A percentile compares a stretch with the other conserved stretches of the same genome.
Evolutionary conservation across 2,797 vertebrate species (phyloP).

Genomic region (Coccyzus lansbergi): DNA sequence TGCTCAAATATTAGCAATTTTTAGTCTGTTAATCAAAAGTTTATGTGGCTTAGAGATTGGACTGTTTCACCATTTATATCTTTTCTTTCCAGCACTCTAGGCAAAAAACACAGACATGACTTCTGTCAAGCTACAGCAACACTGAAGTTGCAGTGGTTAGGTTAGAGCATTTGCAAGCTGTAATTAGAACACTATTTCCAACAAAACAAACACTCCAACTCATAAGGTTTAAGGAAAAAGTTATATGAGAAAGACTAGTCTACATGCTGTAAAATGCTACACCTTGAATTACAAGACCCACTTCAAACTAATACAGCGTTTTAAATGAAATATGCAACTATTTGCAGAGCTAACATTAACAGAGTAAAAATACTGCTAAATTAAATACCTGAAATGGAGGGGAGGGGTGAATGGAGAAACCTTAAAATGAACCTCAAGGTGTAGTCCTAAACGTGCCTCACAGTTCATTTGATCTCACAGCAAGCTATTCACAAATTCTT

Average conservation of each 20-base stretch:
- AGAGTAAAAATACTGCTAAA: conserved; percentile 38
- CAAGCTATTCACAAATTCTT: conserved; percentile 57
- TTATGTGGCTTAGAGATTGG: neutral
- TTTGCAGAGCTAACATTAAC: conserved; percentile 14
- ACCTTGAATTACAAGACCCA: neutral
- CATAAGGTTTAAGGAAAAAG: neutral
- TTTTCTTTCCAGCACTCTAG: neutral
- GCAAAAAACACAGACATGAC: neutral
- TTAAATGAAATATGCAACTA: neutral
- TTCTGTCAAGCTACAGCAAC: neutral
- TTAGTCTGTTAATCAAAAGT: neutral
- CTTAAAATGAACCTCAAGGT: conserved; percentile 49
- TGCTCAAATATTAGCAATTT: neutral
- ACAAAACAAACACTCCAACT: neutral
- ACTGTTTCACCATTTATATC: neutral
- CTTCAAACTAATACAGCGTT: neutral
- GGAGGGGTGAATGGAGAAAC: conserved; percentile 34
- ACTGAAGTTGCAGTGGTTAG: neutral
- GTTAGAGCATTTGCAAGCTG: neutral
- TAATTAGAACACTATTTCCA: conserved; percentile 8
- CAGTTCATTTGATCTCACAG: conserved; percentile 45
- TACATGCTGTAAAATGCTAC: neutral
- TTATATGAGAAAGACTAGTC: neutral
- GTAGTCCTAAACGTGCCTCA: conserved; percentile 25
- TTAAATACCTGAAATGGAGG: neutral